phyloP scores from a whole-genome alignment of 2,888 invertebrate species.

The Microdon myrmicae region DNA sequence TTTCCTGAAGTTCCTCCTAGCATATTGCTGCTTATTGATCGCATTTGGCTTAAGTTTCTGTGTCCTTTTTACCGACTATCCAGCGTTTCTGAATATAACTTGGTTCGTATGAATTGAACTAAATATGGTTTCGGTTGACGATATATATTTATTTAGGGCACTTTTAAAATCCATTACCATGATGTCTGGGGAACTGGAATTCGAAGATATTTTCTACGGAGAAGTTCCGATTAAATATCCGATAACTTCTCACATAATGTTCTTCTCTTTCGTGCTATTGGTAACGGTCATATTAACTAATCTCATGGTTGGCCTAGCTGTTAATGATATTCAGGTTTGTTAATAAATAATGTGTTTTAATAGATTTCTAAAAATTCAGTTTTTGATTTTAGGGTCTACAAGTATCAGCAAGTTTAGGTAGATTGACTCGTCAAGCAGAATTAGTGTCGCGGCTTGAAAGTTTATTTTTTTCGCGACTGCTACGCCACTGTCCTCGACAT shows the following conservation, averaged over 20 bases:
- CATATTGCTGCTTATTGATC: constrained; percentile 82
- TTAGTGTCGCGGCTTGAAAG: constrained; percentile 84
- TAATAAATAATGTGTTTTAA: neutral
- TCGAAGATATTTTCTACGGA: constrained; percentile 83
- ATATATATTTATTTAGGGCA: constrained; percentile 55
- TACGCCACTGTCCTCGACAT: constrained; percentile 75
- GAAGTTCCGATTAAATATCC: constrained; percentile 73
- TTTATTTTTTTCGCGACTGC: constrained; percentile 80
- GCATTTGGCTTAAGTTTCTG: constrained; percentile 85
- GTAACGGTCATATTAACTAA: constrained; percentile 86
- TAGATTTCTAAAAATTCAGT: no score
- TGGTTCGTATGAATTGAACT: constrained; percentile 54
- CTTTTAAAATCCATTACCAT: constrained; percentile 84
- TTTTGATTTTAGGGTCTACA: constrained; percentile 79
- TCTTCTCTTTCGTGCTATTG: constrained; percentile 79
- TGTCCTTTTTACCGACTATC: constrained; percentile 82
- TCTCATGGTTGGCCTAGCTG: constrained; percentile 84
- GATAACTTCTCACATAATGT: constrained; percentile 79
- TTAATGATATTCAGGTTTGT: constrained; percentile 80
- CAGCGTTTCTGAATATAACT: constrained; percentile 74
- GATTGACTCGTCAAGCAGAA: constrained; percentile 83
- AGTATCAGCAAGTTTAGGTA: constrained; percentile 81
- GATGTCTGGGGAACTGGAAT: constrained; percentile 90
- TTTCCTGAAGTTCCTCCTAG: constrained; percentile 82
- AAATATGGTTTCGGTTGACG: neutral